Conservation (phyloP, 2,888 invertebrate species). For the Chalcis sispes region DNA sequence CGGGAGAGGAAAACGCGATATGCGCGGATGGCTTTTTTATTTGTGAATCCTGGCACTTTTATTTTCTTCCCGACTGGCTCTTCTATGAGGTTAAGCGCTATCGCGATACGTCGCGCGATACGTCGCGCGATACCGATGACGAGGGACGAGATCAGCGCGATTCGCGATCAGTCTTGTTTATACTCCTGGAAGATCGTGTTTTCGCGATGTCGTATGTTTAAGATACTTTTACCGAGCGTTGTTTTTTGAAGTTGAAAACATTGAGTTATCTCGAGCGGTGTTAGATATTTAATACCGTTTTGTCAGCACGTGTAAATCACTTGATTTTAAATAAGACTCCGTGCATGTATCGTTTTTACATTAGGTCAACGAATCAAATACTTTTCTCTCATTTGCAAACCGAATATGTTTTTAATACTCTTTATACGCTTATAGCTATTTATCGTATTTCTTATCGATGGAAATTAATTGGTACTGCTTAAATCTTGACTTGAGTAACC, state of each 20-base stretch:
- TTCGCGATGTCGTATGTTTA: neutral
- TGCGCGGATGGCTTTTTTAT: conserved; percentile 2
- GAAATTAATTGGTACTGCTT: too few species aligned
- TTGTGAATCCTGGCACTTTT: conserved; percentile 11
- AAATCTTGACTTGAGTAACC: too few species aligned
- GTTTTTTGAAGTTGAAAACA: neutral
- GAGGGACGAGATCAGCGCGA: conserved; percentile 28
- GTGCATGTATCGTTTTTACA: too few species aligned
- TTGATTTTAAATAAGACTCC: conserved; percentile 23
- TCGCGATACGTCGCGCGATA: neutral
- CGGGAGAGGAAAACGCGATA: conserved; percentile 9
- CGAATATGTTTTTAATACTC: too few species aligned
- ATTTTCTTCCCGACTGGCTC: neutral
- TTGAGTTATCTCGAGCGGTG: too few species aligned
- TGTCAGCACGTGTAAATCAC: conserved; percentile 44
- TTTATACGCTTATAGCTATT: too few species aligned
- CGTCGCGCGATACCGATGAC: conserved; percentile 22
- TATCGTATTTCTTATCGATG: too few species aligned
- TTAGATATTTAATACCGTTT: conserved; percentile 22
- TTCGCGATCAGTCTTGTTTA: conserved; percentile 31
- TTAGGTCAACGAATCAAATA: too few species aligned
- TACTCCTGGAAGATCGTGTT: neutral
- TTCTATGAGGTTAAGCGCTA: too few species aligned
- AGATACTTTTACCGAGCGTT: neutral
- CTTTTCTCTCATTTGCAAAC: too few species aligned